A percentile compares a stretch with the other conserved stretches of the same genome.
phyloP scores from a whole-genome alignment of 2,113 vertebrate genomes.

The Charina bottae region DNA sequence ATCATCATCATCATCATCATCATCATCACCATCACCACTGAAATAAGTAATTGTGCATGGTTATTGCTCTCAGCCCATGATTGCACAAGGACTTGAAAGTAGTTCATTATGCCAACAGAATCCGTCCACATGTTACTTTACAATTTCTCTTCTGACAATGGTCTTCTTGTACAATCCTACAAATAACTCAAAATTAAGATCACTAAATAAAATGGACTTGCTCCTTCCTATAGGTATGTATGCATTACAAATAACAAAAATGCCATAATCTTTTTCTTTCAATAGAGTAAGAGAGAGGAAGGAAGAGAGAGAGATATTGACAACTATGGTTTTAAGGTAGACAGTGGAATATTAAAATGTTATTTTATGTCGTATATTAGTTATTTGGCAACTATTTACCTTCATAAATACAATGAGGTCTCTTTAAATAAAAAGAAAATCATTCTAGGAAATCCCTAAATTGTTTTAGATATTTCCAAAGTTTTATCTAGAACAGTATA shows the following conservation, averaged over 20 bases:
- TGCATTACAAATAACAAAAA: background rate
- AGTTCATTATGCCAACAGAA: background rate
- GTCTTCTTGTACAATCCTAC: conserved; percentile 4
- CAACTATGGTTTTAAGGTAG: background rate
- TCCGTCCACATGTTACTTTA: background rate
- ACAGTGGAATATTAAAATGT: background rate
- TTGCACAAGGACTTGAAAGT: background rate
- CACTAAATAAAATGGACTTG: background rate
- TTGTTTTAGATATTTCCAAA: background rate
- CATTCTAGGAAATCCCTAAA: background rate
- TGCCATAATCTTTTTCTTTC: background rate
- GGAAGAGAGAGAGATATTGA: background rate
- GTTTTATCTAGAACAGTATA: background rate
- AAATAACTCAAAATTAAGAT: background rate
- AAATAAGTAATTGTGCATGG: background rate
- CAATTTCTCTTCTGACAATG: background rate
- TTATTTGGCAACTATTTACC: background rate
- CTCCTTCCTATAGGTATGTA: background rate
- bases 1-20: background rate
- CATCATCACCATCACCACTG: background rate
- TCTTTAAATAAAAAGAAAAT: background rate
- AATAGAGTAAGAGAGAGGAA: background rate
- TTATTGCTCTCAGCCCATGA: background rate
- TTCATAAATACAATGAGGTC: background rate
- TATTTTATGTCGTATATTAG: background rate